Base-by-base conservation (phyloP, 1,140 invertebrate genomes). In the Cephus cinctus region DNA sequence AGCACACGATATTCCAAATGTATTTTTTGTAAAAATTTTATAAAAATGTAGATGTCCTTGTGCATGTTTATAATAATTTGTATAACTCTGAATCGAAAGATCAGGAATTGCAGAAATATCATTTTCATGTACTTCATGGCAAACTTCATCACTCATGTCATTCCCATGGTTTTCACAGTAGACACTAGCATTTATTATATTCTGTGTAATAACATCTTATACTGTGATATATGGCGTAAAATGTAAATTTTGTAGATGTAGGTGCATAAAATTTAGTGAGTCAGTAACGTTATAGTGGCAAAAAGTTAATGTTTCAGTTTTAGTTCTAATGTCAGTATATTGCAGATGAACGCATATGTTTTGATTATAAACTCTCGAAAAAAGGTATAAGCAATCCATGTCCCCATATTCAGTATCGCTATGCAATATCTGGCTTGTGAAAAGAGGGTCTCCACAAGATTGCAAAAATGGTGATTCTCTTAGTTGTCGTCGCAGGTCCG, bases 281-380 rank as follows among this genome's bases (percentile, higher is more conserved):
- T 43, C 41, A 43, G 27, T 43, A 3, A 22, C 27, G 16, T 19
- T 43, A 16, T 30, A 43, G 31, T 43, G 41, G n/a, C 6, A 16
- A 15, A 43, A 43, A 30, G 3, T 6, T 27, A 5, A 30, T 12
- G 27, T 27, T 43, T 43, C n/a, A 12, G 5, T 43, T 12, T 31
- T 31, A 11, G 25, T 30, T 9, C 2, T 43, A 12, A 16, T 30
- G 41, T 43, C 15, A 22, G 9, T 8, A 30, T 30, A 43, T n/a
- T 30, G 14, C 12, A 30, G 8, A 43, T 43, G 41, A 14, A 43
- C 41, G 31, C 41, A 43, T 16, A 43, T n/a, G 20, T 43, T 43
- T 21, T 31, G 41, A 43, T 43, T 27, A 22, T 43, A 43, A 3
- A 14, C 23, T 43, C 20, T 43, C 8, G 41, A 4, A 43, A 43